Base-by-base conservation (phyloP, 2,888 invertebrate genomes). In the Plebejus melissa region DNA sequence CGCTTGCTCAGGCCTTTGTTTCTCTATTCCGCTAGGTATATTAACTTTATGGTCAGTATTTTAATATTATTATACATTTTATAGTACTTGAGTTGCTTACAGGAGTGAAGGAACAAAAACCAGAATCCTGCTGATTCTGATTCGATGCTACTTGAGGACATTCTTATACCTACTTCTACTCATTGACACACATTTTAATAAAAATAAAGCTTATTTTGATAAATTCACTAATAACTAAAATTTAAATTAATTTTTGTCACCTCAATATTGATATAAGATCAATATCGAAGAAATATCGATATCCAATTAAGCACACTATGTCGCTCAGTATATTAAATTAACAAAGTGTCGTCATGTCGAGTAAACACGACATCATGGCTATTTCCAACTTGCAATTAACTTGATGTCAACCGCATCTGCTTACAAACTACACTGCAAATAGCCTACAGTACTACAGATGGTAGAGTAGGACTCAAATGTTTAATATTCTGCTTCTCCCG, bases 331-430 rank as follows among this genome's bases (percentile, higher is more conserved):
- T 41, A 70, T 75, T 50, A 70, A 75, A 75, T 75, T 75, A 70
- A 58, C 75, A 75, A 46, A 69, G 70, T 70, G 70, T 74, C 74
- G 74, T 76, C 76, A 76, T 76, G 60, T 75, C 71, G 38, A 36
- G 75, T 75, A 75, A 58, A 75, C 75, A 75, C 36, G 69, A 85
- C 86, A 86, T 89, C 88, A 88, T 82, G 84, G 84, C 83, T 89
- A 75, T 75, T 89, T 81, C 86, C 86, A 83, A 87, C 86, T 85
- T 84, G 84, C 86, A 87, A 86, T 83, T 83, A 83, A 82, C 84
- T 86, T 87, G 85, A 87, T 87, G 87, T 86, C 87, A 84, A 85
- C 84, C 85, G 87, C 88, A 87, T 88, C 87, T 88, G 87, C 84
- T 85, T 86, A 89, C 89, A 87, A 90, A 90, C 90, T 89, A 54